Evolutionary conservation across 2,888 invertebrate genomes (phyloP).

Genomic region (Ectemnius lituratus): DNA sequence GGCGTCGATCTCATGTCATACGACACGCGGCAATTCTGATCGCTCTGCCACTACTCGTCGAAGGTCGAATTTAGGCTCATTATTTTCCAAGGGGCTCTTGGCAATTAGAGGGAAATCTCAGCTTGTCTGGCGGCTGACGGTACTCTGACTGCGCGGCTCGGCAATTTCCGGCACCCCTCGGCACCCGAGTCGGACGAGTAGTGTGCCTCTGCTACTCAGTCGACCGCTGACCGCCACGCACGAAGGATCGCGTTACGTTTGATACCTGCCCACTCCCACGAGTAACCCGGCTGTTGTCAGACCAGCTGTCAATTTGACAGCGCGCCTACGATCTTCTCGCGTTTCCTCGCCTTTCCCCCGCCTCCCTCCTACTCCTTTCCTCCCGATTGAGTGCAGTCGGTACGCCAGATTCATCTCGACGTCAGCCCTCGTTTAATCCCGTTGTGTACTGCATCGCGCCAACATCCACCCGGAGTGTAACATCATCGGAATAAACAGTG

Average conservation of each 20-base stretch:
- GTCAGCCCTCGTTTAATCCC: neutral
- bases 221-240: conserved; percentile 65
- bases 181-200: conserved; percentile 42
- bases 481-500: neutral
- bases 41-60: neutral
- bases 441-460: too few relatives aligned
- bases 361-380: neutral
- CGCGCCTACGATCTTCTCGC: conserved; percentile 8
- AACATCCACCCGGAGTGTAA: too few relatives aligned
- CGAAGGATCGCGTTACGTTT: conserved; percentile 51
- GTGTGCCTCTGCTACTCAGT: conserved; percentile 55
- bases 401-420: too few relatives aligned
- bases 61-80: conserved; percentile 10
- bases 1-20: too few relatives aligned
- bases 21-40: too few relatives aligned
- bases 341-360: neutral
- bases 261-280: conserved; percentile 52
- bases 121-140: conserved; percentile 27
- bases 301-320: conserved; percentile 40
- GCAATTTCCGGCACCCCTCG: conserved; percentile 58
- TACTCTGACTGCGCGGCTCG: conserved; percentile 42
- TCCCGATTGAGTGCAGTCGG: neutral
- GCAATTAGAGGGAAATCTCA: conserved; percentile 33
- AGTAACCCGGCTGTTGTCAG: conserved; percentile 45
- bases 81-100: neutral